Evolutionary conservation across 1,140 invertebrate species (phyloP).

Genomic region (Hyles euphorbiae): DNA sequence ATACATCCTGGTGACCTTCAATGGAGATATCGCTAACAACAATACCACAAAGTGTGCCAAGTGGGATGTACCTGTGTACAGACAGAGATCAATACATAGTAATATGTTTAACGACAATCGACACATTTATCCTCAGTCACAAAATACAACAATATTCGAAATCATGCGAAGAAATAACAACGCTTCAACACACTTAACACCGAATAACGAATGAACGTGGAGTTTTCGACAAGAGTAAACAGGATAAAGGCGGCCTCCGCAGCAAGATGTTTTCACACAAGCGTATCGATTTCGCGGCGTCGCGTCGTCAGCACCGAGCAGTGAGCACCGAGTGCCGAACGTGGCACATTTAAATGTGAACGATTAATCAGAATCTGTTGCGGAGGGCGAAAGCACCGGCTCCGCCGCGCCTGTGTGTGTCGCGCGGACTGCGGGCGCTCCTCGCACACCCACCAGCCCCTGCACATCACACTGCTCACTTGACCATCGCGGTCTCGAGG

Average conservation of each 20-base stretch:
- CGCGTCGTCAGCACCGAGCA: constrained; percentile 9
- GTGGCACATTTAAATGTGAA: constrained; percentile 24
- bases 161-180: constrained; percentile 68
- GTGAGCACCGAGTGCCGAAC: too few relatives aligned
- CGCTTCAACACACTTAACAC: constrained; percentile 65
- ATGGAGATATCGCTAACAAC: constrained; percentile 27
- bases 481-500: too few relatives aligned
- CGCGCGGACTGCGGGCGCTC: constrained; percentile 36
- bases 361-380: constrained; percentile 42
- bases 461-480: neutral
- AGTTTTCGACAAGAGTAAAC: constrained; percentile 38
- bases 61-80: constrained; percentile 64
- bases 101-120: constrained; percentile 31
- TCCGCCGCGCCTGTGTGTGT: constrained; percentile 66
- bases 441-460: constrained; percentile 32
- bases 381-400: constrained; percentile 58
- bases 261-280: constrained; percentile 13
- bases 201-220: constrained; percentile 39
- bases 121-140: constrained; percentile 38
- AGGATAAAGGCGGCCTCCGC: constrained; percentile 36
- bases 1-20: constrained; percentile 21
- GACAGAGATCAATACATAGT: constrained; percentile 33
- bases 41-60: constrained; percentile 69
- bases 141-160: constrained; percentile 55
- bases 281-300: constrained; percentile 6